Conservation (phyloP, 2,888 invertebrate genomes). For the Drosophila formosana region DNA sequence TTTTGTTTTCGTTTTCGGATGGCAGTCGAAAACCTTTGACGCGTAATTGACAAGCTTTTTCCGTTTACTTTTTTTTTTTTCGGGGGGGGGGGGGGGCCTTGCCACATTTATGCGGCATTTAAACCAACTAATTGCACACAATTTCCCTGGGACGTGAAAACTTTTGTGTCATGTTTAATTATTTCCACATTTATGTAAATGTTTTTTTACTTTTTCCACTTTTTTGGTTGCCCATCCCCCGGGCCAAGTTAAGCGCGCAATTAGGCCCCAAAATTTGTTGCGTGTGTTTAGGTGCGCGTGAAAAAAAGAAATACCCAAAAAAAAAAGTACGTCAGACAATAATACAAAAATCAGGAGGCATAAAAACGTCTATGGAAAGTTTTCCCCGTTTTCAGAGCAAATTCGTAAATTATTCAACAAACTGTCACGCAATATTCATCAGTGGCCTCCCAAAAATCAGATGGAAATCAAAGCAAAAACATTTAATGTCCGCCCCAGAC, state of each 20-base stretch:
- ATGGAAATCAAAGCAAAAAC: slow-evolving; percentile 69
- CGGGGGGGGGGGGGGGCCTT: slow-evolving; percentile 28
- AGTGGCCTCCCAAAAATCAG: slow-evolving; percentile 30
- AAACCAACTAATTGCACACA: slow-evolving; percentile 81
- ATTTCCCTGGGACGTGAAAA: slow-evolving; percentile 72
- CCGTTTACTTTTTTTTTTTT: slow-evolving; percentile 8
- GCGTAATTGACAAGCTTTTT: slow-evolving; percentile 65
- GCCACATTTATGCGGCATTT: slow-evolving; percentile 82
- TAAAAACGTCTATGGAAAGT: slow-evolving; percentile 39
- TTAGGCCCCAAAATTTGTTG: slow-evolving; percentile 73
- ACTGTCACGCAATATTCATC: slow-evolving; percentile 77
- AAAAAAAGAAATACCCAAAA: slow-evolving; percentile 48
- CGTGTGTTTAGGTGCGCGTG: slow-evolving; percentile 81
- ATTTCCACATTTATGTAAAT: slow-evolving; percentile 78
- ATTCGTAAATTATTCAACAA: slow-evolving; percentile 81
- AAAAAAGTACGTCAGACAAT: slow-evolving; percentile 13
- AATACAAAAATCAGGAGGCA: slow-evolving; percentile 9
- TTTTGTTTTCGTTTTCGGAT: slow-evolving; percentile 42
- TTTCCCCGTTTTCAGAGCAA: slow-evolving; percentile 42
- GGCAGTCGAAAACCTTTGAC: slow-evolving; percentile 52
- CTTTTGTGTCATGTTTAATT: slow-evolving; percentile 77
- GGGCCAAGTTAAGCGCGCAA: slow-evolving; percentile 65
- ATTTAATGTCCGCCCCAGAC: slow-evolving; percentile 56
- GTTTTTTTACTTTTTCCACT: slow-evolving; percentile 20
- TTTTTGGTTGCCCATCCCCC: slow-evolving; percentile 21